Evolutionary conservation across 2,113 vertebrate genomes (phyloP).

Genomic region (Channa maculata): DNA sequence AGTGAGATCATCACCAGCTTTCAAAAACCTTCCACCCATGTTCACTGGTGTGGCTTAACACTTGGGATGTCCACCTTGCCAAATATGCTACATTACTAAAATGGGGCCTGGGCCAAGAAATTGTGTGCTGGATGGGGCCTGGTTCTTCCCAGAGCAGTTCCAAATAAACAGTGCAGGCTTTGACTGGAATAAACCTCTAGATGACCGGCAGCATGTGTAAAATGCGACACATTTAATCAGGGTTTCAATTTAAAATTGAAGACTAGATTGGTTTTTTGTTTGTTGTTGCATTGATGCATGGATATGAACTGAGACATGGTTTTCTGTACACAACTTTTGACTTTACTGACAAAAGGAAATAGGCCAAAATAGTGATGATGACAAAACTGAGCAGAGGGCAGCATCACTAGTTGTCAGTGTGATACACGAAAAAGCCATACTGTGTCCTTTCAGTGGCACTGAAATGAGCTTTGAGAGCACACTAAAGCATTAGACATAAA

Average conservation of each 20-base stretch:
- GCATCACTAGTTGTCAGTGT: slow-evolving; percentile 4
- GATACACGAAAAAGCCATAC: slow-evolving; percentile 14
- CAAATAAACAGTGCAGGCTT: slow-evolving; percentile 26
- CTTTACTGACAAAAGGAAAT: background rate
- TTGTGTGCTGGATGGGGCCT: slow-evolving; percentile 21
- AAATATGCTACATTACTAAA: slow-evolving; percentile 27
- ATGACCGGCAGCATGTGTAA: too few species aligned
- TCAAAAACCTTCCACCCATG: slow-evolving; percentile 36
- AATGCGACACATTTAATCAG: background rate
- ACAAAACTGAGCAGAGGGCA: background rate
- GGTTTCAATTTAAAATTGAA: background rate
- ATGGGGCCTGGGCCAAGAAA: slow-evolving; percentile 15
- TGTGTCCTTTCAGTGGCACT: background rate
- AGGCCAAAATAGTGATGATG: background rate
- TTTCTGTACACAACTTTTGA: background rate
- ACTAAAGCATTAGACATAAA: background rate
- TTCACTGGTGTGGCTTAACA: slow-evolving; percentile 36
- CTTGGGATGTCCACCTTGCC: slow-evolving; percentile 33
- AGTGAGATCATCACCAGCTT: slow-evolving; percentile 49
- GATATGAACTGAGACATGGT: background rate
- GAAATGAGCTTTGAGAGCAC: slow-evolving; percentile 1
- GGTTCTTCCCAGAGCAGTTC: slow-evolving; percentile 24
- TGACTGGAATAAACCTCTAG: background rate
- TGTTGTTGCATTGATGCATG: background rate
- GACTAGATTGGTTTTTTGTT: background rate